A percentile compares a stretch with the other conserved stretches of the same genome.
Evolutionary conservation across 2,797 vertebrate species (phyloP).

Genomic region (Limnodromus scolopaceus): DNA sequence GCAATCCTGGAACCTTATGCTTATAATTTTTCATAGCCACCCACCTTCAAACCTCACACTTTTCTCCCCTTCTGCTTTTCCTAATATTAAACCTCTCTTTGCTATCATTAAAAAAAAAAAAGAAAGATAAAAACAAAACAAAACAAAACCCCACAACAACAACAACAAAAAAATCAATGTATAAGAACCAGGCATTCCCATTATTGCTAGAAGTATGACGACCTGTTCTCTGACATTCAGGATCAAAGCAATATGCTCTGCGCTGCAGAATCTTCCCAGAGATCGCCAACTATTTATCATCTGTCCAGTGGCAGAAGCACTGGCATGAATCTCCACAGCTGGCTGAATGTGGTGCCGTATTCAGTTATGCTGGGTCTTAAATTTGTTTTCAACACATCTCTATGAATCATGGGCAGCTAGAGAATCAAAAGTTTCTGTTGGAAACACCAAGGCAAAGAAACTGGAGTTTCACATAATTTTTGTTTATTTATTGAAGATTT

Average conservation of each 20-base stretch:
- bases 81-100: slow-evolving; percentile 6
- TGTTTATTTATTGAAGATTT: neutral
- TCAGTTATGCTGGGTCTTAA: slow-evolving; percentile 9
- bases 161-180: neutral
- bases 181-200: neutral
- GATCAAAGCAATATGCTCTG: neutral
- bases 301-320: slow-evolving; percentile 23
- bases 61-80: neutral
- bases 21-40: slow-evolving; percentile 7
- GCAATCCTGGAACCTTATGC: neutral
- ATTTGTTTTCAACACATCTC: slow-evolving; percentile 7
- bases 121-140: neutral
- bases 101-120: neutral
- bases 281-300: slow-evolving; percentile 15
- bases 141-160: neutral
- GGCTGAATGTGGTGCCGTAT: neutral
- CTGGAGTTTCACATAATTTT: neutral
- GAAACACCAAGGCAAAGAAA: neutral
- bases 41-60: neutral
- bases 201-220: neutral
- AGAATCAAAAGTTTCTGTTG: slow-evolving; percentile 13
- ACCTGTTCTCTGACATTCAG: neutral
- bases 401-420: neutral
- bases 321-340: slow-evolving; percentile 6
- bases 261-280: slow-evolving; percentile 3